A percentile compares a stretch with the other conserved stretches of the same genome.
These are phyloP conservation scores for Parelbella ahira DNA, from an alignment of 2,888 invertebrate genomes.

Conservation along the genomic window DNA sequence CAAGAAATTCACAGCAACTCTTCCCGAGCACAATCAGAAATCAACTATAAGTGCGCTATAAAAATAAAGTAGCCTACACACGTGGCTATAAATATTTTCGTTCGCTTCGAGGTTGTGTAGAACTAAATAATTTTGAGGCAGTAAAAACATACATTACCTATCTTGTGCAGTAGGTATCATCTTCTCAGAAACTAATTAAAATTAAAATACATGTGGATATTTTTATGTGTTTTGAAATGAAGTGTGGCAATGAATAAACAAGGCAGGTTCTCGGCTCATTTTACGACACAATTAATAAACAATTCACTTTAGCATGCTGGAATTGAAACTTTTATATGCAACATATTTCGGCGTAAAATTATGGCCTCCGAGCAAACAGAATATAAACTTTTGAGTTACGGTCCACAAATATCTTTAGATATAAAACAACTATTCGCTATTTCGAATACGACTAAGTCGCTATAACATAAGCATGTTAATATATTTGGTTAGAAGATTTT, in stretches of 20 bases:
- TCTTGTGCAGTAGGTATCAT: no score
- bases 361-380: constrained; percentile 39
- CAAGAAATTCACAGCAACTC: constrained; percentile 43
- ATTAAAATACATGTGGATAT: constrained; percentile 16
- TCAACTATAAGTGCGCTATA: constrained; percentile 32
- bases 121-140: constrained; percentile 17
- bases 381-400: constrained; percentile 43
- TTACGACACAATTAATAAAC: constrained; percentile 53
- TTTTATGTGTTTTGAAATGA: constrained; percentile 20
- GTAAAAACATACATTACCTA: constrained; percentile 11
- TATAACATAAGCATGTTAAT: no score
- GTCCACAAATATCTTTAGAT: constrained; percentile 40
- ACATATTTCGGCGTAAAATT: constrained; percentile 51
- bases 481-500: no score
- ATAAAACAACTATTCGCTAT: constrained; percentile 38
- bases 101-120: background rate
- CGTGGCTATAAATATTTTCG: constrained; percentile 10
- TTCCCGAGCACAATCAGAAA: constrained; percentile 34
- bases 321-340: constrained; percentile 49
- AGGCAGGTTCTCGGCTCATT: constrained; percentile 14
- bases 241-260: constrained; percentile 16
- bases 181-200: constrained; percentile 20
- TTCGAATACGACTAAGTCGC: constrained; percentile 6
- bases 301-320: constrained; percentile 45
- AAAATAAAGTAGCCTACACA: constrained; percentile 31